These are phyloP conservation scores for Chrysaora quinquecirrha DNA, from an alignment of 30 jellyfish, hydroid and myxozoan genomes.

Conservation along the genomic window DNA sequence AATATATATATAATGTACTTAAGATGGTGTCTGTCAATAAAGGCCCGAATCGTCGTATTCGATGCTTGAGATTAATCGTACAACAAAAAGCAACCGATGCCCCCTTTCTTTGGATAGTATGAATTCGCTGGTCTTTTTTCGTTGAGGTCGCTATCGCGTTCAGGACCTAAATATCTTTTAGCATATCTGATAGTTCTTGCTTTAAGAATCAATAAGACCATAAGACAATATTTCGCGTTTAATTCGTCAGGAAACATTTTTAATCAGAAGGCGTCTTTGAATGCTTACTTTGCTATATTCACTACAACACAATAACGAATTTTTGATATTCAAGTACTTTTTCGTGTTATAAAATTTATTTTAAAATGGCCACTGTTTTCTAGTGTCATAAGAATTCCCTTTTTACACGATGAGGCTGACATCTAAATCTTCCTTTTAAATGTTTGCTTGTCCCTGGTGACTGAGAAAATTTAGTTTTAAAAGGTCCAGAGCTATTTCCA, in stretches of 20 bases:
- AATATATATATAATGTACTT: neutral
- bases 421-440: neutral
- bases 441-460: neutral
- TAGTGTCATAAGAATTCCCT: constrained; percentile 61
- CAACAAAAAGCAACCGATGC: no score
- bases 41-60: no score
- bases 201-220: no score
- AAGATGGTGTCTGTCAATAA: neutral
- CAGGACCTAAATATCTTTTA: no score
- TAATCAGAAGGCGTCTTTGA: constrained; percentile 25
- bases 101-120: no score
- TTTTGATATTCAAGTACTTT: constrained; percentile 69
- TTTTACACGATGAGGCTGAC: neutral
- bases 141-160: no score
- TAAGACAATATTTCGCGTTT: no score
- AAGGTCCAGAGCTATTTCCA: constrained; percentile 50
- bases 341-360: constrained; percentile 63
- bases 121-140: no score
- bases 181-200: no score
- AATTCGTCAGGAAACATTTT: constrained; percentile 18
- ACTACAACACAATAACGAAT: constrained; percentile 72
- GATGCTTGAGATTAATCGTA: no score
- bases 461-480: constrained; percentile 45
- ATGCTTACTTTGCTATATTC: constrained; percentile 67
- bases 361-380: constrained; percentile 59